phyloP scores from a whole-genome alignment of 2,888 invertebrate genomes.

The Pseudanteris insignis region DNA sequence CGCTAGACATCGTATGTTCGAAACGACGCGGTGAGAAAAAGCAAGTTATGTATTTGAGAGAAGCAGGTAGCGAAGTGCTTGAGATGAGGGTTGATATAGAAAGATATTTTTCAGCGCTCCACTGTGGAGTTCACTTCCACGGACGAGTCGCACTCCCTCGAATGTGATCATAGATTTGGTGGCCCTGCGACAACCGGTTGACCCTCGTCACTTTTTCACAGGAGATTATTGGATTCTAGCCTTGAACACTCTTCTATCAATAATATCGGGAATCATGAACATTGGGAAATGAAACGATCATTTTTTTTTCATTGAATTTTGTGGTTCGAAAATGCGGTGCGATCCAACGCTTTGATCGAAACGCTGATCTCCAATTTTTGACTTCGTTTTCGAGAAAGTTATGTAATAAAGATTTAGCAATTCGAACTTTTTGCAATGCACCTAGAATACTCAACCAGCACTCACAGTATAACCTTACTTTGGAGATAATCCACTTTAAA shows the following conservation, averaged over 20 bases:
- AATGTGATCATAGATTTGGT: conserved; percentile 30
- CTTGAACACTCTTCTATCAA: conserved; percentile 17
- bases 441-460: conserved; percentile 31
- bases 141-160: conserved; percentile 2
- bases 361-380: conserved; percentile 11
- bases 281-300: conserved; percentile 1
- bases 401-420: conserved; percentile 21
- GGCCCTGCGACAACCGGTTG: conserved; percentile 27
- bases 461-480: conserved; percentile 43
- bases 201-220: conserved; percentile 38
- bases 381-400: conserved; percentile 15
- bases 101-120: conserved; percentile 50
- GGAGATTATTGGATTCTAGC: conserved; percentile 31
- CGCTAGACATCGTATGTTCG: too few species aligned
- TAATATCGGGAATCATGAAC: conserved; percentile 9
- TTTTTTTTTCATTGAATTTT: not conserved
- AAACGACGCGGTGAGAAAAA: too few species aligned
- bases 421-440: conserved; percentile 13
- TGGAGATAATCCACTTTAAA: conserved; percentile 45
- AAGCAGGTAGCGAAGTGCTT: conserved; percentile 37
- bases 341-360: too few species aligned
- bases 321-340: too few species aligned
- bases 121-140: conserved; percentile 12
- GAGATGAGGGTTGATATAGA: conserved; percentile 48
- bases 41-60: not conserved